Evolutionary conservation across 2,113 vertebrate genomes (phyloP).

Genomic region (Taxidea taxus): DNA sequence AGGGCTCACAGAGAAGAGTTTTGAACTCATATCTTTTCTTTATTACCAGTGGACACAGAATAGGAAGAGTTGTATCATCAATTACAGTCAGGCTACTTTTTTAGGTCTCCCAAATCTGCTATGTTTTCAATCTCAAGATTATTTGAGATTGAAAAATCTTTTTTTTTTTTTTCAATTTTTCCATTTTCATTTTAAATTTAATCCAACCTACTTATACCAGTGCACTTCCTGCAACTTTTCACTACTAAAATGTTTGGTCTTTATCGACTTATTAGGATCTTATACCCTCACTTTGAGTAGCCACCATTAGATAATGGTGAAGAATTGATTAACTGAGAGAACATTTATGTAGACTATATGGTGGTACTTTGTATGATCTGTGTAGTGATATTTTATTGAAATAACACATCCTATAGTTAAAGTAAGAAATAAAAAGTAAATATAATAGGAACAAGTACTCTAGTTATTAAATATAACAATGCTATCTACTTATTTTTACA

Average conservation of each 20-base stretch:
- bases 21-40: neutral
- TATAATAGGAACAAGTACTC: neutral
- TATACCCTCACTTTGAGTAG: neutral
- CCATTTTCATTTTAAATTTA: neutral
- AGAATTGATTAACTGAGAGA: neutral
- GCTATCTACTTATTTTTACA: neutral
- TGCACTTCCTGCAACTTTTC: neutral
- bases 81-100: neutral
- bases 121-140: neutral
- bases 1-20: neutral
- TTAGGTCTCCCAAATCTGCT: neutral
- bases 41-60: neutral
- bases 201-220: neutral
- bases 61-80: neutral
- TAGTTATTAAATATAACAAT: neutral
- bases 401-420: neutral
- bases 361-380: neutral
- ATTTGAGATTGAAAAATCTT: neutral
- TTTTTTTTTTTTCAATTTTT: neutral
- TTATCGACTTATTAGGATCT: neutral
- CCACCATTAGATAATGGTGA: neutral
- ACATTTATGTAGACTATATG: neutral
- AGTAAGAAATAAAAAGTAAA: neutral
- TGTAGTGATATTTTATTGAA: slow-evolving; percentile 31
- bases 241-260: neutral